Conservation (phyloP, 1,140 invertebrate species). For the Odontomachus brunneus region DNA sequence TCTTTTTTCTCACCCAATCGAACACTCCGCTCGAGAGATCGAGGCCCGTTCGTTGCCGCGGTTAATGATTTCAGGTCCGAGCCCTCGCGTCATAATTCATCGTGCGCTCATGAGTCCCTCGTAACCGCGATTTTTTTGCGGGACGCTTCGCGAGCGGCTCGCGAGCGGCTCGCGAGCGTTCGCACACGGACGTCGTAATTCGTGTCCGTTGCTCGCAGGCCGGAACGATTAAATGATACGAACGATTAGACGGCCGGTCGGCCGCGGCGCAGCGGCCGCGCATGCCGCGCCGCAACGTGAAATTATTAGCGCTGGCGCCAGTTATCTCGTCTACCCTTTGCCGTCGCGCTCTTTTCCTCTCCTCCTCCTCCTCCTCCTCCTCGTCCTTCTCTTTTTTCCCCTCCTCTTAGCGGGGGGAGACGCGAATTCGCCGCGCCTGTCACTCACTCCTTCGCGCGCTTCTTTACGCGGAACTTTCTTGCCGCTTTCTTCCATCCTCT, state of each 20-base stretch:
- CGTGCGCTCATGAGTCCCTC: conserved; percentile 1
- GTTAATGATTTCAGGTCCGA: neutral
- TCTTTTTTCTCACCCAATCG: neutral
- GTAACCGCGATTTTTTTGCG: conserved; percentile 37
- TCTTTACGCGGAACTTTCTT: conserved; percentile 6
- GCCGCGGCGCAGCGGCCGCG: conserved; percentile 3
- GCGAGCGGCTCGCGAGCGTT: conserved; percentile 27
- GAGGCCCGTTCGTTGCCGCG: neutral
- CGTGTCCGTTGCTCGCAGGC: conserved; percentile 35
- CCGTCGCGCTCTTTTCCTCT: conserved; percentile 29
- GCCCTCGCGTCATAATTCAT: conserved; percentile 19
- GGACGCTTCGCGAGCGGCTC: conserved; percentile 28
- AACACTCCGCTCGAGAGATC: neutral
- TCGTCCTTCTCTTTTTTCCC: conserved; percentile 13
- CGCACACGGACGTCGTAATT: conserved; percentile 30
- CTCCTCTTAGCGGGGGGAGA: neutral
- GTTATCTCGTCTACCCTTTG: conserved; percentile 64
- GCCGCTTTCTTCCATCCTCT: neutral
- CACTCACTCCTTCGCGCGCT: conserved; percentile 11
- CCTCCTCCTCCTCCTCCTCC: neutral
- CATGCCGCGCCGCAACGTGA: conserved; percentile 65
- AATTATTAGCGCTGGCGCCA: conserved; percentile 74
- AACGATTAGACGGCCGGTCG: conserved; percentile 66
- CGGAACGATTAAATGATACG: conserved; percentile 71
- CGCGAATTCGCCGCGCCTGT: conserved; percentile 15